phyloP scores from a whole-genome alignment of 2,797 vertebrate species.

The Phyllotis vaccarum region DNA sequence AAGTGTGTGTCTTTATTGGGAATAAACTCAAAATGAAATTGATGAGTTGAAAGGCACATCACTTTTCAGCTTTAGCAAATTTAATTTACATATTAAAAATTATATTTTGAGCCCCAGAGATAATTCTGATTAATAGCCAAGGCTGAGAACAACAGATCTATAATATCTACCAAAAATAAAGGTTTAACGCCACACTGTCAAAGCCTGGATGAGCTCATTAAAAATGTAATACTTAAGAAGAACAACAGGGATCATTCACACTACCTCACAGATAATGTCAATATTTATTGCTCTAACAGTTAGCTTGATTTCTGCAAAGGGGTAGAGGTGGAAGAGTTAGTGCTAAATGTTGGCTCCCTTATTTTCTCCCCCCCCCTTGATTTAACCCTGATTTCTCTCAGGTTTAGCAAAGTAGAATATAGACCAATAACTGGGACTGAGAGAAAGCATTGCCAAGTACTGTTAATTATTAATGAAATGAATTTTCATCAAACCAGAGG shows the following conservation, averaged over 20 bases:
- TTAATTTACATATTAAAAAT: background rate
- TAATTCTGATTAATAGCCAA: conserved; percentile 73
- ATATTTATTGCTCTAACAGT: conserved; percentile 67
- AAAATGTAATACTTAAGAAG: conserved; percentile 76
- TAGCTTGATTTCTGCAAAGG: conserved; percentile 53
- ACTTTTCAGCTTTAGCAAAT: conserved; percentile 61
- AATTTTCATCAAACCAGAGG: conserved; percentile 82
- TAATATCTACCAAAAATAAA: conserved; percentile 73
- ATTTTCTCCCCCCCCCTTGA: conserved; percentile 62
- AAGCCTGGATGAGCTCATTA: conserved; percentile 76
- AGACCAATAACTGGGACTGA: conserved; percentile 62
- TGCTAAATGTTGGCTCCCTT: conserved; percentile 62
- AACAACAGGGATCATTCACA: conserved; percentile 69
- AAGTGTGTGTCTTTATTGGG: conserved; percentile 42
- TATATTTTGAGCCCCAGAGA: conserved; percentile 59
- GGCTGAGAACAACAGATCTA: conserved; percentile 63
- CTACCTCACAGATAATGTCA: conserved; percentile 65
- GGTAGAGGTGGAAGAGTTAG: conserved; percentile 30
- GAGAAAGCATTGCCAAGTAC: conserved; percentile 74
- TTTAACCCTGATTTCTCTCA: conserved; percentile 73
- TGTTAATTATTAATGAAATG: conserved; percentile 83
- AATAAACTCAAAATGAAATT: conserved; percentile 28
- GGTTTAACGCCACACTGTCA: conserved; percentile 73
- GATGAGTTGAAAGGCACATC: conserved; percentile 35
- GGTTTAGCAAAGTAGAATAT: conserved; percentile 76